phyloP scores from a whole-genome alignment of 2,888 invertebrate genomes.

The Lasioglossum figueresi region DNA sequence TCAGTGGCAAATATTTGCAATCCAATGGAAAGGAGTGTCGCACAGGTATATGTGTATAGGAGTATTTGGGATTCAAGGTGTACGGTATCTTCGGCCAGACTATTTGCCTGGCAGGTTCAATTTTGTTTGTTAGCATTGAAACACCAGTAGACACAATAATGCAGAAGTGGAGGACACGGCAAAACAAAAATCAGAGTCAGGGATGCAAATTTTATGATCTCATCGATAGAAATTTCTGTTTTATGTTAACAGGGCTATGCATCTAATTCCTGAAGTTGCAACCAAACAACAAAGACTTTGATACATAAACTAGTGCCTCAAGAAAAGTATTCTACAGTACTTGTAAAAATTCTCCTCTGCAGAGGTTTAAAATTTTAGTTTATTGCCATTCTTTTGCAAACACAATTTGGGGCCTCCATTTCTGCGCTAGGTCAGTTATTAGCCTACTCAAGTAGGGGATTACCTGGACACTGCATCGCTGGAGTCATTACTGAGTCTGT shows the following conservation, averaged over 20 bases:
- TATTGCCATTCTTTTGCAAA: background rate
- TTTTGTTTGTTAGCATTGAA: conserved; percentile 11
- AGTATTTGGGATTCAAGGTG: conserved; percentile 62
- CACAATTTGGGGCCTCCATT: conserved; percentile 11
- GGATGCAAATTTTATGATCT: no score
- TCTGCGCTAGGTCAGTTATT: conserved; percentile 22
- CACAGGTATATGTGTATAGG: conserved; percentile 13
- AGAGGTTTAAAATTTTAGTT: background rate
- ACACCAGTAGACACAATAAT: background rate
- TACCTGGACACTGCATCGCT: conserved; percentile 49
- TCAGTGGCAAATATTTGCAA: conserved; percentile 47
- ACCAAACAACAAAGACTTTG: no score
- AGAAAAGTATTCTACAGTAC: no score
- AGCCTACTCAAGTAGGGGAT: background rate
- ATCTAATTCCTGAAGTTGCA: no score
- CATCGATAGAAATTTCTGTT: background rate
- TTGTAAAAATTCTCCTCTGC: background rate
- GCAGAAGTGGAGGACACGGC: conserved; percentile 28
- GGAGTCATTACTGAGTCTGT: conserved; percentile 14
- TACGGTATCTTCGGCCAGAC: conserved; percentile 75
- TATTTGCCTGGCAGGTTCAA: conserved; percentile 57
- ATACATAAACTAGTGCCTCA: no score
- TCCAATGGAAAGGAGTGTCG: conserved; percentile 45
- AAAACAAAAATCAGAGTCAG: background rate
- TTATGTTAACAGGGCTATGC: no score